Evolutionary conservation across 2,113 vertebrate genomes (phyloP).

Genomic region (Chrysemys picta): DNA sequence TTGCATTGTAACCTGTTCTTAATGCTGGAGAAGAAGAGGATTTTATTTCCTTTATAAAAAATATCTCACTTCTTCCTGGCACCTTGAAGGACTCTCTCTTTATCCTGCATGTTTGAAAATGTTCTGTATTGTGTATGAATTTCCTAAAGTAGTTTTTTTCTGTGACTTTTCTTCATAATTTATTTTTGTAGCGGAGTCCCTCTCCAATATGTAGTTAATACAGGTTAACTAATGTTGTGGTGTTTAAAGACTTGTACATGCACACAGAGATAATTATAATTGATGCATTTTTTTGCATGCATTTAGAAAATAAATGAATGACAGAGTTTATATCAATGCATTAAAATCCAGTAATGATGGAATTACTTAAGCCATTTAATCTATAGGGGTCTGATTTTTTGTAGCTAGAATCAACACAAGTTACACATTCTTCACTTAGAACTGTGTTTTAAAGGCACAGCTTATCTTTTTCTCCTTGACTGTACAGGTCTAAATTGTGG

Average conservation of each 20-base stretch:
- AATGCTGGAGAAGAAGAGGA: neutral
- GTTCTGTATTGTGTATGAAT: neutral
- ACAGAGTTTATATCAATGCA: neutral
- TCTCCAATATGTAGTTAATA: neutral
- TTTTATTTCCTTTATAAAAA: neutral
- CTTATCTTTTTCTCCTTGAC: neutral
- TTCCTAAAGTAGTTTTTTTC: neutral
- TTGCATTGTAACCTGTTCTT: neutral
- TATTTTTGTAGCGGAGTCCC: neutral
- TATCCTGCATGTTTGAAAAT: neutral
- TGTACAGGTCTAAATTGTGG: neutral
- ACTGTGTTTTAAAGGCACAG: neutral
- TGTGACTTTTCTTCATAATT: neutral
- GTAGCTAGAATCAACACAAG: conserved; percentile 14
- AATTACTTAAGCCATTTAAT: conserved; percentile 37
- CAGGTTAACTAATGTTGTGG: neutral
- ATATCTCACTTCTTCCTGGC: neutral
- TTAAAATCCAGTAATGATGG: conserved; percentile 28
- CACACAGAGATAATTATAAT: neutral
- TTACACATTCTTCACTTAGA: neutral
- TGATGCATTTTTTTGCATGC: neutral
- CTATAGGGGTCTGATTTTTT: neutral
- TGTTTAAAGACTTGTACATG: neutral
- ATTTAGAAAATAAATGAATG: neutral
- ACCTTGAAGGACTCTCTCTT: neutral